phyloP scores from a whole-genome alignment of 2,113 vertebrate species.

The Myrmecobius fasciatus region DNA sequence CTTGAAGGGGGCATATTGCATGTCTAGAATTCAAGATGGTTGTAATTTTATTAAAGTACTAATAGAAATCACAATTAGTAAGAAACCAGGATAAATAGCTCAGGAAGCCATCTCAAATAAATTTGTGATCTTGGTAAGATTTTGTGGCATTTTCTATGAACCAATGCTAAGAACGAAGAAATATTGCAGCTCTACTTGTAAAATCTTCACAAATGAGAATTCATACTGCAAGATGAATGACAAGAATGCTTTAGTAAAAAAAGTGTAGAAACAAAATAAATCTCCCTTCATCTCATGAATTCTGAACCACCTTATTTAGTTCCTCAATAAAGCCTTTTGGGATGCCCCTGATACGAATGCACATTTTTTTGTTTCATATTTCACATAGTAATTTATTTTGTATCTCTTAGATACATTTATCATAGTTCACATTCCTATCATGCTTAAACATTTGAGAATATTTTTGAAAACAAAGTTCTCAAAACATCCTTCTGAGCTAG shows the following conservation, averaged over 20 bases:
- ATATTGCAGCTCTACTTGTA: background rate
- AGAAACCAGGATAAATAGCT: background rate
- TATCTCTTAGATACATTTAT: background rate
- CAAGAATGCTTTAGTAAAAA: background rate
- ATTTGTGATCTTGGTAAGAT: background rate
- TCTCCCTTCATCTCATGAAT: background rate
- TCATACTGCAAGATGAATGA: slow-evolving; percentile 9
- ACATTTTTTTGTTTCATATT: background rate
- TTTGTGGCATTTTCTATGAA: background rate
- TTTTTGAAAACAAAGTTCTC: background rate
- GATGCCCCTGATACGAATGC: background rate
- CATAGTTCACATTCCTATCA: background rate
- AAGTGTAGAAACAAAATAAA: background rate
- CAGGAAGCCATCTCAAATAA: background rate
- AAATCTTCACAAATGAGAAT: slow-evolving; percentile 37
- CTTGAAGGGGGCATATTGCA: slow-evolving; percentile 53
- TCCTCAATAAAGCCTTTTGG: background rate
- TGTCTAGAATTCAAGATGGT: slow-evolving; percentile 33
- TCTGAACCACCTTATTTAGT: background rate
- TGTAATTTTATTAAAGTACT: slow-evolving; percentile 38
- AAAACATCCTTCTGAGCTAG: background rate
- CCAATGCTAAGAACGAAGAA: background rate
- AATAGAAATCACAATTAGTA: slow-evolving; percentile 26
- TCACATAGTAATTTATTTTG: background rate
- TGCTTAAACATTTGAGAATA: background rate